Percentiles rank a stretch among this genome's conserved stretches.
Evolutionary conservation across 2,113 vertebrate species (phyloP).

Genomic region (Anseranas semipalmata): DNA sequence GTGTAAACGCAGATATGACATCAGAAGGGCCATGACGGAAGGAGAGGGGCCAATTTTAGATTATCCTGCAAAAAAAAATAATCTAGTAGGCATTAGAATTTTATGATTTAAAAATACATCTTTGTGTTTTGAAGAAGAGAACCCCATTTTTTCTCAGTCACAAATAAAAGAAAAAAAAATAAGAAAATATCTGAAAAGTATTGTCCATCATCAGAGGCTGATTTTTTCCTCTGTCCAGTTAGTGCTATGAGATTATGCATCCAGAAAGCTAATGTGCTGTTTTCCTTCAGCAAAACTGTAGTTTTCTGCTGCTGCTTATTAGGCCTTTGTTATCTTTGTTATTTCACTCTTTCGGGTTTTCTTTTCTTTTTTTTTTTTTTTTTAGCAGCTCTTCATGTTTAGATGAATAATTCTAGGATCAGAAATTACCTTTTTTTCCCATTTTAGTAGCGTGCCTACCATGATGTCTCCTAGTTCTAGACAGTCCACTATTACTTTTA

Average conservation of each 20-base stretch:
- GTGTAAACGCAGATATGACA: background rate
- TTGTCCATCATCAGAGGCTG: background rate
- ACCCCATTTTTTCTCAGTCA: background rate
- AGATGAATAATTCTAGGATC: background rate
- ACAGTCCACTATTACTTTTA: background rate
- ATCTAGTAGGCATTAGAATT: background rate
- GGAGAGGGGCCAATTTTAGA: background rate
- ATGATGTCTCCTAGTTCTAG: background rate
- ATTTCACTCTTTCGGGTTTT: background rate
- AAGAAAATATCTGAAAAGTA: background rate
- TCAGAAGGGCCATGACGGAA: background rate
- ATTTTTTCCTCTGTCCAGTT: background rate
- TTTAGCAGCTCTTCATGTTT: background rate
- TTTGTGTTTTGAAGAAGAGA: background rate
- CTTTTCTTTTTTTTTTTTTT: background rate
- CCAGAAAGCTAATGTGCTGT: background rate
- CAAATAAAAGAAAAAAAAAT: background rate
- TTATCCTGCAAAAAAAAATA: background rate
- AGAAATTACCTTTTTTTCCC: background rate
- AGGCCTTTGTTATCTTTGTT: background rate
- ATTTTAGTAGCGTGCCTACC: background rate
- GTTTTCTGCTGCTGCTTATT: background rate
- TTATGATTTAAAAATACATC: background rate
- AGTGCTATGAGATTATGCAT: background rate
- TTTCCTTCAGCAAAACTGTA: background rate